phyloP scores from a whole-genome alignment of 2,888 invertebrate species.

The Volucella bombylans region DNA sequence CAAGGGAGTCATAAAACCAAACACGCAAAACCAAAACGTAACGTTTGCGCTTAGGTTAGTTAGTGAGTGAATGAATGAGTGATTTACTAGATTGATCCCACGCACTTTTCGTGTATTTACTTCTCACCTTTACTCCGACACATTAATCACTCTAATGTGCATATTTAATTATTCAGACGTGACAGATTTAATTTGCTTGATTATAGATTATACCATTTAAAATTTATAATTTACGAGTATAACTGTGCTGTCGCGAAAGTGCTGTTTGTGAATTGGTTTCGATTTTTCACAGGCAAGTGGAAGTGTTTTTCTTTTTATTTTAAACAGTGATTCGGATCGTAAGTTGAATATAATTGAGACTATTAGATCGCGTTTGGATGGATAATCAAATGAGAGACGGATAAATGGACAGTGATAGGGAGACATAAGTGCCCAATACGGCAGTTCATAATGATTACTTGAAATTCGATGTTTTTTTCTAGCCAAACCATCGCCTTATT shows the following conservation, averaged over 20 bases:
- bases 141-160: constrained; percentile 38
- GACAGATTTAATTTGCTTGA: constrained; percentile 56
- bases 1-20: not conserved
- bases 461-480: too few relatives aligned
- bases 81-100: constrained; percentile 49
- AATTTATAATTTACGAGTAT: constrained; percentile 16
- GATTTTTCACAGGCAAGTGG: not conserved
- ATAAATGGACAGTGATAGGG: too few relatives aligned
- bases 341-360: too few relatives aligned
- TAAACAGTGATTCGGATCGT: too few relatives aligned
- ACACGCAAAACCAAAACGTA: not conserved
- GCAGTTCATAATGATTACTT: too few relatives aligned
- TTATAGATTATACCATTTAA: constrained; percentile 27
- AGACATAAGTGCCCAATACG: too few relatives aligned
- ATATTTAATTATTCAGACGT: constrained; percentile 56
- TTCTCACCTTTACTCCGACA: constrained; percentile 10
- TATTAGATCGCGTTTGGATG: too few relatives aligned
- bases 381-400: too few relatives aligned
- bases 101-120: constrained; percentile 19
- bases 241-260: constrained; percentile 1
- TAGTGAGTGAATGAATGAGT: constrained; percentile 31
- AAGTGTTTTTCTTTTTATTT: too few relatives aligned
- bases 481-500: too few relatives aligned
- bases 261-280: constrained; percentile 28
- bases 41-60: constrained; percentile 2